phyloP scores from a whole-genome alignment of 2,797 vertebrate species.

The Acrossocheilus fasciatus region DNA sequence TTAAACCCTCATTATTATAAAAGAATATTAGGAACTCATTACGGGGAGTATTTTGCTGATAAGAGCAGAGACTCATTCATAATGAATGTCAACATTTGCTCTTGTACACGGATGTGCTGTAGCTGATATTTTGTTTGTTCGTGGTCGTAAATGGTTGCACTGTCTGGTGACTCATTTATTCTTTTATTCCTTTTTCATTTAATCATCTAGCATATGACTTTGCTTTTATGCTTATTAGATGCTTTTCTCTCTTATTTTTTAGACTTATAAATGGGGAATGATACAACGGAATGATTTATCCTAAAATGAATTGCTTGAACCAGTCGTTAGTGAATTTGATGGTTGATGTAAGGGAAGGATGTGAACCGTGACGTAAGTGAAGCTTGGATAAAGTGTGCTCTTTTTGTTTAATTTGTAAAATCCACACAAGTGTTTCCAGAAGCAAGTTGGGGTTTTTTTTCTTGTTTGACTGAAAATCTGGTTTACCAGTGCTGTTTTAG shows the following conservation, averaged over 20 bases:
- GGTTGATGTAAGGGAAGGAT: background rate
- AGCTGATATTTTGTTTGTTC: constrained; percentile 19
- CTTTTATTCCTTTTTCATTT: background rate
- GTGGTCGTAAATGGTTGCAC: background rate
- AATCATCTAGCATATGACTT: constrained; percentile 14
- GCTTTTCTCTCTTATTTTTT: background rate
- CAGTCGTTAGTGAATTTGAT: background rate
- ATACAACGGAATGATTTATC: background rate
- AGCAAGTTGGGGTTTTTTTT: background rate
- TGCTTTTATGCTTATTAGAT: constrained; percentile 7
- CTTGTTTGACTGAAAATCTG: background rate
- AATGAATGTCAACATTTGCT: constrained; percentile 10
- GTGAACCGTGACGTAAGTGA: background rate
- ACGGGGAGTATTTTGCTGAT: background rate
- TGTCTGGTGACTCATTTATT: background rate
- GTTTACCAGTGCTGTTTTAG: background rate
- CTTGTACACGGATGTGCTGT: constrained; percentile 5
- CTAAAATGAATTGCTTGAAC: background rate
- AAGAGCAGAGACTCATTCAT: constrained; percentile 4
- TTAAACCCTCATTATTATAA: constrained; percentile 22
- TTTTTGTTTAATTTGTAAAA: constrained; percentile 21
- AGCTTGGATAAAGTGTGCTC: background rate
- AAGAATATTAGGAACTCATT: constrained; percentile 11
- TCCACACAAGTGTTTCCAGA: background rate
- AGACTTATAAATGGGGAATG: background rate